Percentiles rank a stretch among this genome's conserved stretches.
Evolutionary conservation across 2,888 invertebrate species (phyloP).

Genomic region (Thera obeliscata): DNA sequence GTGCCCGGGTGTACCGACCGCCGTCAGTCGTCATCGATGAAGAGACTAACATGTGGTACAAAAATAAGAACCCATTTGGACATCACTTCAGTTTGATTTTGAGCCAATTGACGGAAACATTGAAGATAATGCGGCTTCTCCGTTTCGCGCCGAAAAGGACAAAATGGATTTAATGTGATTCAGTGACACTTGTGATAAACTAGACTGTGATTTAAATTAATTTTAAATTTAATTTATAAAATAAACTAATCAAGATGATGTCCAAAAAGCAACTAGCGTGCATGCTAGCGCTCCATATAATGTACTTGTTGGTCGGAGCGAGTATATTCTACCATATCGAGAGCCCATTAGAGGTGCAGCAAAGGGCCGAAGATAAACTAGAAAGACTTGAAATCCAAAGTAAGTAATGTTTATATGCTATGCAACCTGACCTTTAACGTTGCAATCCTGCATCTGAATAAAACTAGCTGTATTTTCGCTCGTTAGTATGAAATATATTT

Average conservation of each 20-base stretch:
- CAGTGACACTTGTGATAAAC: constrained; percentile 46
- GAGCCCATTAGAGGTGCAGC: constrained; percentile 87
- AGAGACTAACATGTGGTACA: constrained; percentile 58
- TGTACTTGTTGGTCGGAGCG: constrained; percentile 92
- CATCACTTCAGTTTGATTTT: constrained; percentile 48
- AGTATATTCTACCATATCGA: constrained; percentile 93
- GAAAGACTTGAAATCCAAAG: constrained; percentile 89
- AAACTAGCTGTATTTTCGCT: constrained; percentile 13
- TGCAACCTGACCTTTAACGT: constrained; percentile 38
- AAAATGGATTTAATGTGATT: constrained; percentile 66
- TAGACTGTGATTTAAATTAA: constrained; percentile 48
- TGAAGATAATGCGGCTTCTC: constrained; percentile 53
- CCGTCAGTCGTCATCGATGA: constrained; percentile 48
- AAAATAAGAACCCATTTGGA: constrained; percentile 48
- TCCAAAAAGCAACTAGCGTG: constrained; percentile 92
- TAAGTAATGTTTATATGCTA: constrained; percentile 70
- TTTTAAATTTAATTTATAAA: constrained; percentile 31
- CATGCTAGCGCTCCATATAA: constrained; percentile 89
- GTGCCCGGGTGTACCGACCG: constrained; percentile 30
- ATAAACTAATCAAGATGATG: constrained; percentile 86
- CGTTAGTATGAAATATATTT: neutral
- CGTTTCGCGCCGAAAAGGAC: constrained; percentile 56
- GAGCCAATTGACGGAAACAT: constrained; percentile 53
- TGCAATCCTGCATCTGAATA: constrained; percentile 25
- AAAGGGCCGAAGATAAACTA: constrained; percentile 83